phyloP scores from a whole-genome alignment of 2,113 vertebrate genomes.

The Callaeas wilsoni region DNA sequence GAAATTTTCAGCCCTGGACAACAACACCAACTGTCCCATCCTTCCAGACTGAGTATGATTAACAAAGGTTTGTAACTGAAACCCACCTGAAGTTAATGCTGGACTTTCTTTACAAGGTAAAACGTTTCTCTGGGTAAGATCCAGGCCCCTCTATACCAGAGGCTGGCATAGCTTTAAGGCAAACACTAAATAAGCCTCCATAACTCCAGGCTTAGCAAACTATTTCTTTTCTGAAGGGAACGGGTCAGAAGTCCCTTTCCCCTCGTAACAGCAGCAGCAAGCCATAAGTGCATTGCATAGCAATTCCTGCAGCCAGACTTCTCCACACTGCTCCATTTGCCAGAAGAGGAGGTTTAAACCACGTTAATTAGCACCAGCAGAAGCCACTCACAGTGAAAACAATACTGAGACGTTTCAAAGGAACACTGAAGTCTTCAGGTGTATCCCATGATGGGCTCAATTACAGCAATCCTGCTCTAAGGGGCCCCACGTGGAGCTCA shows the following conservation, averaged over 20 bases:
- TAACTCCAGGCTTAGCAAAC: background rate
- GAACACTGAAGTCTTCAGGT: background rate
- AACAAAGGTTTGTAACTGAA: background rate
- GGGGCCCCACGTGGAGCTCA: background rate
- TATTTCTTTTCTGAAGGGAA: background rate
- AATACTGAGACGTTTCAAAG: background rate
- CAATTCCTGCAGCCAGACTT: background rate
- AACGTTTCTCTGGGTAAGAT: background rate
- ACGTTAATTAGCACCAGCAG: background rate
- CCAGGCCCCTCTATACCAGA: background rate
- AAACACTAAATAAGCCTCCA: background rate
- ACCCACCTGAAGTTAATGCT: background rate
- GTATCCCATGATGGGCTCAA: background rate
- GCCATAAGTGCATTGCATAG: background rate
- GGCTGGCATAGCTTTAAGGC: background rate
- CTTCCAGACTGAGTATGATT: accelerated
- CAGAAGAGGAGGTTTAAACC: background rate
- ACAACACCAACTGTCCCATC: background rate
- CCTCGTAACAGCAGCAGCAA: background rate
- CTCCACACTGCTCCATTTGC: background rate
- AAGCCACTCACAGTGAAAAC: background rate
- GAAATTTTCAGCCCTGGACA: background rate
- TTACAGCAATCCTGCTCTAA: background rate
- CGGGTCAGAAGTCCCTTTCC: background rate
- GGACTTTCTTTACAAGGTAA: background rate